These are phyloP conservation scores for Anastatus disparis DNA, from an alignment of 1,140 invertebrate species.

Conservation along the genomic window DNA sequence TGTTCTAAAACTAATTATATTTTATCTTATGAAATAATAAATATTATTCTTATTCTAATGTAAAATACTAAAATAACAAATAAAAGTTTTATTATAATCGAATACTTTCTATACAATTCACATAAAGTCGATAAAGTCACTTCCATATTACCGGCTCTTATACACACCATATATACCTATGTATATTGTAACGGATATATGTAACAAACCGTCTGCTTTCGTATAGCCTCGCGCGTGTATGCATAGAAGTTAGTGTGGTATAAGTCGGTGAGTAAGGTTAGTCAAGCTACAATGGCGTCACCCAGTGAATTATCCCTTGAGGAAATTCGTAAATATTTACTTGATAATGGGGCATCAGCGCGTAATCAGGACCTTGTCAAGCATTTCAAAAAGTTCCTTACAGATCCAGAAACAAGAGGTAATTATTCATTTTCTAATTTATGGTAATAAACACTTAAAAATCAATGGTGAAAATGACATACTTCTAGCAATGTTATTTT, in stretches of 20 bases:
- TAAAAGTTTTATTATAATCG: no score
- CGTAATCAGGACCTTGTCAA: slow-evolving; percentile 89
- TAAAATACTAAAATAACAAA: no score
- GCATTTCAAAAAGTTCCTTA: slow-evolving; percentile 87
- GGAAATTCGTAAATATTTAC: slow-evolving; percentile 85
- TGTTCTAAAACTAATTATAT: no score
- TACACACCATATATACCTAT: neutral
- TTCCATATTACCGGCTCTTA: neutral
- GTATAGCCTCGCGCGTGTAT: neutral
- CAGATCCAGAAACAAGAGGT: slow-evolving; percentile 82
- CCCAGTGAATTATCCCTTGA: slow-evolving; percentile 81
- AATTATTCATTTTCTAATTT: no score
- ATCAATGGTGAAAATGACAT: neutral
- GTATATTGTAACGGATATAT: neutral
- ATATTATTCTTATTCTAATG: no score
- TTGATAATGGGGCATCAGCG: slow-evolving; percentile 83
- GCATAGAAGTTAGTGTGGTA: no score
- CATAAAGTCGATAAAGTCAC: no score
- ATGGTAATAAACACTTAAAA: neutral
- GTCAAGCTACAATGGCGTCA: slow-evolving; percentile 68
- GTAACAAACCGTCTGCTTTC: slow-evolving; percentile 18
- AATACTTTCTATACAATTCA: no score
- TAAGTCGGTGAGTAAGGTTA: slow-evolving; percentile 19
- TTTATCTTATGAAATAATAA: no score
- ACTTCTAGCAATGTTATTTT: no score